Conservation (phyloP, 2,888 invertebrate species). For the Marasmarcha lunaedactyla region DNA sequence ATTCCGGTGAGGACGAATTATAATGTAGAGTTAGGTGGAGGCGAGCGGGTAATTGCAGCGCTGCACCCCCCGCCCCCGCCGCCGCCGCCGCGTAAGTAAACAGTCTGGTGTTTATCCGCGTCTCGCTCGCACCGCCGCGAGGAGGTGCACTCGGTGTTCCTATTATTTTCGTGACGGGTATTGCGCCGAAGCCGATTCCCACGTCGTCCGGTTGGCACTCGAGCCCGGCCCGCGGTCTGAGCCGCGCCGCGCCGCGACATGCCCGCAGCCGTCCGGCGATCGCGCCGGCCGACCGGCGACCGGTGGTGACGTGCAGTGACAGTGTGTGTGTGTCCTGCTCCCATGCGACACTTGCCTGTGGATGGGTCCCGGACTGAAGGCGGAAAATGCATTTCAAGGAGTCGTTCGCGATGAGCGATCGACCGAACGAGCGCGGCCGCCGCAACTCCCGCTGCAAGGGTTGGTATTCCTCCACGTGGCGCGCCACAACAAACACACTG, state of each 20-base stretch:
- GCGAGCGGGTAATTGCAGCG: constrained; percentile 64
- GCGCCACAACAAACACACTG: constrained; percentile 1
- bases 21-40: constrained; percentile 25
- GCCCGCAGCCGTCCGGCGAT: constrained; percentile 33
- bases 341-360: constrained; percentile 65
- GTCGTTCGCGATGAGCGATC: constrained; percentile 69
- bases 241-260: background rate
- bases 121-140: constrained; percentile 70
- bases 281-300: constrained; percentile 34
- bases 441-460: constrained; percentile 68
- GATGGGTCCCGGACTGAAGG: constrained; percentile 56
- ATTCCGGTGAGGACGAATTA: constrained; percentile 44
- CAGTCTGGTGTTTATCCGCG: constrained; percentile 71
- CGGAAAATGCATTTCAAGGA: constrained; percentile 70
- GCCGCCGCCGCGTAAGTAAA: constrained; percentile 63
- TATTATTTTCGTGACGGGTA: constrained; percentile 71
- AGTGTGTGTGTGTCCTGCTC: constrained; percentile 43
- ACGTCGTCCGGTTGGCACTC: constrained; percentile 68
- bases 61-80: constrained; percentile 61
- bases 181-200: constrained; percentile 70
- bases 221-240: constrained; percentile 62
- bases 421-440: constrained; percentile 66
- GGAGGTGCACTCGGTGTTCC: constrained; percentile 70
- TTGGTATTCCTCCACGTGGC: constrained; percentile 41
- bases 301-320: constrained; percentile 47